A percentile compares a stretch with the other conserved stretches of the same genome.
These are phyloP conservation scores for Suricata suricatta DNA, from an alignment of 2,113 vertebrate genomes.

Conservation along the genomic window DNA sequence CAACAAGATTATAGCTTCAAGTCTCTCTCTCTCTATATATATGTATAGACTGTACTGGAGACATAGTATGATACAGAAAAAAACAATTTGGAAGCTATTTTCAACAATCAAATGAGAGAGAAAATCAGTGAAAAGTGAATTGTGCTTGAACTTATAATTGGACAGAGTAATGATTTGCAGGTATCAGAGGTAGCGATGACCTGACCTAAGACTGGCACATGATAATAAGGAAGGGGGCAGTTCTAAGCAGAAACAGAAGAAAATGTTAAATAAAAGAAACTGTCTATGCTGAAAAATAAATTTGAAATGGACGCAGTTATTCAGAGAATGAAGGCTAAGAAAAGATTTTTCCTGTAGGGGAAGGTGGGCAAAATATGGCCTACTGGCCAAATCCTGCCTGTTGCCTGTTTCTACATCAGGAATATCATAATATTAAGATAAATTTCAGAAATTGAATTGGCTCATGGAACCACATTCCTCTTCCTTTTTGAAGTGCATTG, in stretches of 20 bases:
- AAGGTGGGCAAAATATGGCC: not conserved
- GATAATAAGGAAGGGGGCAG: not conserved
- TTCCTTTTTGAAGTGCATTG: not conserved
- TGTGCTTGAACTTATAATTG: constrained; percentile 10
- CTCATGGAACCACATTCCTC: not conserved
- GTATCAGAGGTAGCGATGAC: not conserved
- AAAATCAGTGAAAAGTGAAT: constrained; percentile 42
- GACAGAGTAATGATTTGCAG: constrained; percentile 24
- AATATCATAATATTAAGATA: not conserved
- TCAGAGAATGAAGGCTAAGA: not conserved
- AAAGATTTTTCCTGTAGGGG: not conserved
- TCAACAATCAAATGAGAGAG: constrained; percentile 29
- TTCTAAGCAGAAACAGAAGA: not conserved
- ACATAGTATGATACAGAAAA: not conserved
- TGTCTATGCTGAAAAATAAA: not conserved
- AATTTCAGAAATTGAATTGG: not conserved
- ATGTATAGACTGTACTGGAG: not conserved
- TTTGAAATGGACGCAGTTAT: not conserved
- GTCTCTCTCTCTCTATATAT: no score
- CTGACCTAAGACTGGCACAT: not conserved
- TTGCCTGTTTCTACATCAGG: not conserved
- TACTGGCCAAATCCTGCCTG: not conserved
- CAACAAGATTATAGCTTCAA: not conserved
- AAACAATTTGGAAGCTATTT: constrained; percentile 40
- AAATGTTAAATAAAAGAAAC: not conserved